A percentile compares a stretch with the other conserved stretches of the same genome.
Conservation (phyloP, 2,888 invertebrate genomes). For the Trichogramma evanescens region DNA sequence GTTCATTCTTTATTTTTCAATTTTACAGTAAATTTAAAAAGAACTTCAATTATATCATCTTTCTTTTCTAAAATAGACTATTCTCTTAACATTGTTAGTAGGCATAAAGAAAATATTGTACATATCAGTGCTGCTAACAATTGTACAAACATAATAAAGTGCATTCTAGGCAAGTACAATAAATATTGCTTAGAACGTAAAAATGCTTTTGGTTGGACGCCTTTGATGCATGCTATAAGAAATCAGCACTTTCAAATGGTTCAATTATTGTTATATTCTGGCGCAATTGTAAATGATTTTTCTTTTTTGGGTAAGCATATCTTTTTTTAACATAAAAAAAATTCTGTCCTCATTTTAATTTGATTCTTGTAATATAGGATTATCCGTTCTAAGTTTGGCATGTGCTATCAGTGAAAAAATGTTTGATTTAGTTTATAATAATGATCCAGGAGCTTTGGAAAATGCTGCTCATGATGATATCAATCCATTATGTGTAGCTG, state of each 20-base stretch:
- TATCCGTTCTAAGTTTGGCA: conserved; percentile 36
- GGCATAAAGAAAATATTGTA: conserved; percentile 38
- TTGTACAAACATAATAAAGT: conserved; percentile 29
- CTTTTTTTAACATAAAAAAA: not conserved
- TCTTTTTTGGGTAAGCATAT: conserved; percentile 34
- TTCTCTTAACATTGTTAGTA: conserved; percentile 35
- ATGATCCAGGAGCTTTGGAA: conserved; percentile 31
- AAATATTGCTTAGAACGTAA: conserved; percentile 28
- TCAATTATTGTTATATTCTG: conserved; percentile 31
- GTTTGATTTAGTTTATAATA: conserved; percentile 34
- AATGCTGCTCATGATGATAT: conserved; percentile 34
- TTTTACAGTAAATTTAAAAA: not conserved
- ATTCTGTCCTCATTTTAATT: not conserved
- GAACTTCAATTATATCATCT: not conserved
- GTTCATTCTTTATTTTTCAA: not conserved
- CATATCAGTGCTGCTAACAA: conserved; percentile 38
- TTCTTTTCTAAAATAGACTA: conserved; percentile 28
- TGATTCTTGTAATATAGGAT: conserved; percentile 26
- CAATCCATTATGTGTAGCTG: conserved; percentile 40
- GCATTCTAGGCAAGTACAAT: conserved; percentile 30
- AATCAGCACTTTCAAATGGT: conserved; percentile 34
- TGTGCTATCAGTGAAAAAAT: conserved; percentile 34
- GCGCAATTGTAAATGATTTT: conserved; percentile 31
- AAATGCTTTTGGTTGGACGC: conserved; percentile 43
- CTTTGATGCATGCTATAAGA: conserved; percentile 41